Base-by-base conservation (phyloP, 1,140 invertebrate species). In the Octopus sinensis region DNA sequence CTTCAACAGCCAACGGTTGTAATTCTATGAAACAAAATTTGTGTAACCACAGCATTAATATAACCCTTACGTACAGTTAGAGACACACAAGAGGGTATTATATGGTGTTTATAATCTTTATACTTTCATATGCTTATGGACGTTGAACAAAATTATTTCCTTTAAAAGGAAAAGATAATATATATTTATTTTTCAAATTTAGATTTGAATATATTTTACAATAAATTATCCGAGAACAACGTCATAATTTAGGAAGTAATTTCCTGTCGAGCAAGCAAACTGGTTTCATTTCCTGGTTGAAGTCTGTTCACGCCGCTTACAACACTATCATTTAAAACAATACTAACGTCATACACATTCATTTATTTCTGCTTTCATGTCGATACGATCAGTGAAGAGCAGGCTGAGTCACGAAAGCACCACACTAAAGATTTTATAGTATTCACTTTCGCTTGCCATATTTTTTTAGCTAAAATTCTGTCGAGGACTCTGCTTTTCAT, bases 31-130 rank as follows among this genome's bases (percentile, higher is more conserved):
- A 86, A 79, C 85, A 86, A 53, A 84, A 81, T 23, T 84, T 83
- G 10, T 86, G 87, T 80, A 89, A 88, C 81, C 86, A 88, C 77
- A 89, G 88, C 77, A 89, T 89, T 17, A 89, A 89, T 80, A 89
- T 89, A 17, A 89, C 88, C 12, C 81, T 89, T 10, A 88, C 87
- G n/a, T 89, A 89, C 78, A 89, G 88, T 73, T 89, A 79, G 84
- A 54, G 9, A 53, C 71, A 23, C 43, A 5, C 4, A n/a, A 12
- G 6, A 30, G 13, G n/a, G 13, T 43, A 77, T 79, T 78, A 82
- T 79, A 78, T 52, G 78, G 43, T 3, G 10, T 6, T 62, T 4
- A 54, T 76, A 76, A 79, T 52, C 9, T 54, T 13, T 10, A 68
- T 17, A 6, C 2, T 56, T 10, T 3, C 13, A 73, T 75, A 6